Evolutionary conservation across 2,888 invertebrate genomes (phyloP).

Genomic region (Drosophila pseudotakahashii): DNA sequence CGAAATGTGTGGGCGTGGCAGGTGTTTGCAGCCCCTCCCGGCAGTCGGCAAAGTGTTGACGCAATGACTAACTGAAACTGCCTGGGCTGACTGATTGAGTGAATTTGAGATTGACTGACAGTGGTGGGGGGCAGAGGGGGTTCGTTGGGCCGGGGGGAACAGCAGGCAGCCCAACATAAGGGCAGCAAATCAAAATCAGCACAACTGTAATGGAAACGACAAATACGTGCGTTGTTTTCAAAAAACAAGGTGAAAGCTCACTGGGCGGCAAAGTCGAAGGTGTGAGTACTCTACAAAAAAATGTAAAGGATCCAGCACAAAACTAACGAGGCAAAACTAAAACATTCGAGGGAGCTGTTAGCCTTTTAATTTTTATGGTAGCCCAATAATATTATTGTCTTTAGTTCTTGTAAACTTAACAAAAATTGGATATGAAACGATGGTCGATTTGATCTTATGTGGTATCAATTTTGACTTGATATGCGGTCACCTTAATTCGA

Average conservation of each 20-base stretch:
- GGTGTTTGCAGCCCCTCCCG: slow-evolving; percentile 23
- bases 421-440: too few relatives aligned
- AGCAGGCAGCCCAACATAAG: slow-evolving; percentile 24
- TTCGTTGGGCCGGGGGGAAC: not conserved
- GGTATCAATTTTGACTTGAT: too few relatives aligned
- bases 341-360: not conserved
- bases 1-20: slow-evolving; percentile 47
- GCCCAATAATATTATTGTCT: too few relatives aligned
- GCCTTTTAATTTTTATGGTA: not conserved
- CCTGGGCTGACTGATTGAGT: slow-evolving; percentile 76
- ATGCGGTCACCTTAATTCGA: too few relatives aligned
- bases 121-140: slow-evolving; percentile 6
- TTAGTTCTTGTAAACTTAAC: too few relatives aligned
- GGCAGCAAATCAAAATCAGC: slow-evolving; percentile 79
- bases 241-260: slow-evolving; percentile 25
- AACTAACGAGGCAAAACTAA: not conserved
- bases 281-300: slow-evolving; percentile 5
- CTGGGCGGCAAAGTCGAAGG: not conserved
- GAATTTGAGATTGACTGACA: slow-evolving; percentile 79
- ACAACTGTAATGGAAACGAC: slow-evolving; percentile 81
- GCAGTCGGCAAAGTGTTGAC: slow-evolving; percentile 71
- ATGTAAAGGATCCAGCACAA: not conserved
- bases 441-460: too few relatives aligned
- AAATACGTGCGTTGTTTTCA: slow-evolving; percentile 72
- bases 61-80: slow-evolving; percentile 76